These are phyloP conservation scores for Typhlichthys subterraneus DNA, from an alignment of 2,797 vertebrate genomes.

Conservation along the genomic window DNA sequence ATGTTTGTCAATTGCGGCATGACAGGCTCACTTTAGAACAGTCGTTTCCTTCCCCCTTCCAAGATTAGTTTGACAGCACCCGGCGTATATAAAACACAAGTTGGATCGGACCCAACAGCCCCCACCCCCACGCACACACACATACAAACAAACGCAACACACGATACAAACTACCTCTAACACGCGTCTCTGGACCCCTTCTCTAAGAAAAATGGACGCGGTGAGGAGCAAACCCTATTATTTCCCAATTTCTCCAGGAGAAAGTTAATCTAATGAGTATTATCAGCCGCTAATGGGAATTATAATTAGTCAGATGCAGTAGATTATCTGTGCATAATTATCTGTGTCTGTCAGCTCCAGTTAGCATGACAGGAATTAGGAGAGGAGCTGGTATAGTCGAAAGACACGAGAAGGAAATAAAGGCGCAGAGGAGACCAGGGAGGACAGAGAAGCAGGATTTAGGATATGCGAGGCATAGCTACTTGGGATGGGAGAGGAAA, in stretches of 20 bases:
- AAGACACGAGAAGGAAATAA: conserved; percentile 27
- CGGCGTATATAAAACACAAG: conserved; percentile 43
- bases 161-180: conserved; percentile 18
- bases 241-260: conserved; percentile 79
- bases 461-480: conserved; percentile 19
- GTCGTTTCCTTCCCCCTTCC: conserved; percentile 14
- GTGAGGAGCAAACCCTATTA: conserved; percentile 61
- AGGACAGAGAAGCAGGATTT: not conserved
- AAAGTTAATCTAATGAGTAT: conserved; percentile 86
- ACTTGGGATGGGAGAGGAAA: conserved; percentile 39
- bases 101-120: conserved; percentile 53
- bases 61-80: conserved; percentile 1
- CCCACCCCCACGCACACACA: conserved; percentile 10
- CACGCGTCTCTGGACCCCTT: conserved; percentile 41
- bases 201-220: conserved; percentile 37
- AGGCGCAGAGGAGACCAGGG: conserved; percentile 11
- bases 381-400: conserved; percentile 57
- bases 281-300: conserved; percentile 83
- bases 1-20: no score
- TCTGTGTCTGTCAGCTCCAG: conserved; percentile 82
- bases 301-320: conserved; percentile 85
- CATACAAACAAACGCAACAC: not conserved
- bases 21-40: conserved; percentile 15
- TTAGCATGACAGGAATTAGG: conserved; percentile 82
- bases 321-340: conserved; percentile 85